Evolutionary conservation across 2,888 invertebrate species (phyloP), one percentile per base, ranked within the genome.

Genomic region (Calliopum simillimum): DNA sequence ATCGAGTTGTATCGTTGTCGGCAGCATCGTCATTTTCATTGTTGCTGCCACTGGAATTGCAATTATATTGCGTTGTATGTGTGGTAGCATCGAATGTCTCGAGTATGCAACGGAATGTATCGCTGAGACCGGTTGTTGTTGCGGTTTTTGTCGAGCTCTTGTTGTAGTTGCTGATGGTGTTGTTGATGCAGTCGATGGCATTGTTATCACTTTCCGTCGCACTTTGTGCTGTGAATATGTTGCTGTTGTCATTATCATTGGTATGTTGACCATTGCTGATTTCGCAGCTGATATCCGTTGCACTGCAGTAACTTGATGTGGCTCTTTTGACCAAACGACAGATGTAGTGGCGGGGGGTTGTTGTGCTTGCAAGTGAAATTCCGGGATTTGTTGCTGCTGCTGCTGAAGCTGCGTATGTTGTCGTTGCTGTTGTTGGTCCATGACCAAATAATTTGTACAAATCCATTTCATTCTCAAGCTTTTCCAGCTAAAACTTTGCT

Each of bases 391-490:
- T 6, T 33, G 1, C 33, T 8, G 33, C 33, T 33, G 33, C 33
- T 33, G 33, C 33, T 1, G 5, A 1, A 33, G 33, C 8, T 69
- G 75, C 65, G 65, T 75, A 23, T 67, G 71, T 23, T 47, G 69
- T 21, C 72, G 74, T 12, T 71, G 73, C 61, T 77, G 77, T 72
- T 76, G 76, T 80, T 83, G 84, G 84, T 80, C 83, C 76, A 79
- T 75, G 82, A 83, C 82, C 85, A 82, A 79, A 76, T 78, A 79
- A 78, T 77, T 80, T 80, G 82, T 84, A 78, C 80, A 81, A 80
- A 84, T 84, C 85, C 85, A 85, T 85, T 85, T 85, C 85, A 85
- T 85, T 84, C 80, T 85, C 82, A 83, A 84, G 84, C 84, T 79
- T 82, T 84, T 74, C 47, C 63, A 63, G 63, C 33, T 63, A 33